A percentile compares a stretch with the other conserved stretches of the same genome.
Conservation (phyloP, 1,140 invertebrate genomes). For the Drosophila quadrilineata region DNA sequence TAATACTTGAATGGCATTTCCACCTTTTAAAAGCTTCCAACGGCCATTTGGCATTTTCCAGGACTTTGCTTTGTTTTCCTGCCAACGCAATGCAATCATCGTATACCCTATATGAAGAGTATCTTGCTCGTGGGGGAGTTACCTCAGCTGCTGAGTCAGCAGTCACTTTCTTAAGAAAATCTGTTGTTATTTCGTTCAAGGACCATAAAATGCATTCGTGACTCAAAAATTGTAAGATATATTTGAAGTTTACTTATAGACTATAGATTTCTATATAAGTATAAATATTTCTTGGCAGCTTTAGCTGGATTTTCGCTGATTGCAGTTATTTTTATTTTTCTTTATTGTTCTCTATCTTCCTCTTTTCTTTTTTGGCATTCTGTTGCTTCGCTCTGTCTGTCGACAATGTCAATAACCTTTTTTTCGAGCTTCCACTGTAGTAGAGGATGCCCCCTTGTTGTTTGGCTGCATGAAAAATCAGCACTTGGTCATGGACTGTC, state of each 20-base stretch:
- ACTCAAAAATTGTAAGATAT: neutral
- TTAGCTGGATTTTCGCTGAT: slow-evolving; percentile 15
- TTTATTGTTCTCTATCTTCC: neutral
- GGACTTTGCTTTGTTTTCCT: slow-evolving; percentile 48
- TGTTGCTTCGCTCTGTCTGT: slow-evolving; percentile 19
- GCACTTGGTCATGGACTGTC: slow-evolving; percentile 78
- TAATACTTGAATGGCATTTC: slow-evolving; percentile 67
- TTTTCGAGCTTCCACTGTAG: slow-evolving; percentile 4
- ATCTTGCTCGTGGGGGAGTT: neutral
- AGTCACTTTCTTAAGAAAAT: too few relatives aligned
- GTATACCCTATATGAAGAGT: neutral
- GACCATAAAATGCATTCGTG: neutral
- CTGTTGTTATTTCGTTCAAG: too few relatives aligned
- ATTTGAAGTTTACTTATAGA: neutral
- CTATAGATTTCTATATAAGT: neutral
- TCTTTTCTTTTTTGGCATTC: slow-evolving; percentile 12
- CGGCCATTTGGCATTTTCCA: slow-evolving; percentile 53
- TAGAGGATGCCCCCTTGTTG: neutral
- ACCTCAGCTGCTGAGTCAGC: too few relatives aligned
- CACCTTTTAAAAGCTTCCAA: slow-evolving; percentile 54
- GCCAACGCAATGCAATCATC: slow-evolving; percentile 37
- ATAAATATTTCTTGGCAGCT: slow-evolving; percentile 18
- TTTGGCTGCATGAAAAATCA: slow-evolving; percentile 68
- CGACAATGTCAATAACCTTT: slow-evolving; percentile 78
- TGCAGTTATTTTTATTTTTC: slow-evolving; percentile 16